These are phyloP conservation scores for Drosophila equinoxialis DNA, from an alignment of 1,140 invertebrate species.

Conservation along the genomic window DNA sequence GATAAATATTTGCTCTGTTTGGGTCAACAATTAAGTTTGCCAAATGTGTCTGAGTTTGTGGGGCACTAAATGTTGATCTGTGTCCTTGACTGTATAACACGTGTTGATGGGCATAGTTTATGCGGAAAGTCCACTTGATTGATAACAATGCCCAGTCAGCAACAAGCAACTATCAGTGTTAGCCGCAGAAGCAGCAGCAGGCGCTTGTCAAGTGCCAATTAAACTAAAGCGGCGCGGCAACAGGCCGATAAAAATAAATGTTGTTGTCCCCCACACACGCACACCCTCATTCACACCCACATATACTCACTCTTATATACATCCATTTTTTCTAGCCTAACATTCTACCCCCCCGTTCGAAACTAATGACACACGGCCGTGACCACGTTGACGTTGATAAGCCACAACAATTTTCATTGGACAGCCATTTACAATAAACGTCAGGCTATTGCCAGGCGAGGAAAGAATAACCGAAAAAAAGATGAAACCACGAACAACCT, in stretches of 20 bases:
- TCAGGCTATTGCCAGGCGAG: conserved; percentile 57
- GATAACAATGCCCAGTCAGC: conserved; percentile 47
- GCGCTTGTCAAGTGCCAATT: conserved; percentile 75
- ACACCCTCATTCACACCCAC: conserved; percentile 17
- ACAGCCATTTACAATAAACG: conserved; percentile 81
- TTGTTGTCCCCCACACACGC: conserved; percentile 39
- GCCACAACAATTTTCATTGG: conserved; percentile 81
- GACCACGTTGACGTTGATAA: conserved; percentile 76
- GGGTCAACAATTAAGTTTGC: background rate
- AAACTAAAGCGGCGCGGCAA: conserved; percentile 75
- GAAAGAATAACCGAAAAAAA: conserved; percentile 23
- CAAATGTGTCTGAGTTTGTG: background rate
- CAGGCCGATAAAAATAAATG: conserved; percentile 70
- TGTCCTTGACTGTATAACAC: conserved; percentile 10
- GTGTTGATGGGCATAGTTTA: conserved; percentile 45
- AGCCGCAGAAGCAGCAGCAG: conserved; percentile 31
- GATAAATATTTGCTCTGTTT: background rate
- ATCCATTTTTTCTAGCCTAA: conserved; percentile 38
- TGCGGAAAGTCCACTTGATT: conserved; percentile 63
- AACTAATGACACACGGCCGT: conserved; percentile 76
- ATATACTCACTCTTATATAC: too few relatives aligned
- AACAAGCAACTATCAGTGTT: conserved; percentile 22
- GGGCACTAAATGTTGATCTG: background rate
- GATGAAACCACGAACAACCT: conserved; percentile 25
- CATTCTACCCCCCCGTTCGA: conserved; percentile 25